Conservation (phyloP, 2,797 vertebrate genomes). For the Amblyopsis hoosieri region DNA sequence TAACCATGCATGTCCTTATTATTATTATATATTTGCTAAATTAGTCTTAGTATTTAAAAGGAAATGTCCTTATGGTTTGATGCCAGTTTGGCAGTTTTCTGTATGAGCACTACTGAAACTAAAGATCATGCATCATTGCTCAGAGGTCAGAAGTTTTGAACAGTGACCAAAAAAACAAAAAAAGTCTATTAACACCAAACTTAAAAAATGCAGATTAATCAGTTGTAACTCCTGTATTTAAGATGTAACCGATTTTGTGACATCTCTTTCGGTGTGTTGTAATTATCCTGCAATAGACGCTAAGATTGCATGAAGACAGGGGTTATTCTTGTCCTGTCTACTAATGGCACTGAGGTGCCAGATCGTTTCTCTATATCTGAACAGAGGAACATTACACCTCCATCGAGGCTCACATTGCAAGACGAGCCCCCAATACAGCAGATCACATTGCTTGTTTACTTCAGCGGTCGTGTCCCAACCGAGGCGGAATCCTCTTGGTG, state of each 20-base stretch:
- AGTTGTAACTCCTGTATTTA: background rate
- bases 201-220: too few species aligned
- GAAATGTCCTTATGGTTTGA: background rate
- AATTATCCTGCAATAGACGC: conserved; percentile 22
- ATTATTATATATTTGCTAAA: too few species aligned
- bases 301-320: conserved; percentile 35
- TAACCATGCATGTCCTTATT: too few species aligned
- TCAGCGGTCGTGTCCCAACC: conserved; percentile 11
- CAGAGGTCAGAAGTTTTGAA: too few species aligned
- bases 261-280: conserved; percentile 1
- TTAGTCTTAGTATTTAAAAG: background rate
- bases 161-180: too few species aligned
- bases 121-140: background rate
- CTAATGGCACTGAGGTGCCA: conserved; percentile 37
- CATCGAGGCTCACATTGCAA: conserved; percentile 38
- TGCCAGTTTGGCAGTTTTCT: conserved; percentile 14
- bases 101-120: conserved; percentile 27
- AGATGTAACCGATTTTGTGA: background rate
- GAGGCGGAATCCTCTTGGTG: conserved; percentile 22
- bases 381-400: conserved; percentile 57
- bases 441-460: conserved; percentile 63
- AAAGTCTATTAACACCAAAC: too few species aligned
- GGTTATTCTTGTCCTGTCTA: conserved; percentile 73
- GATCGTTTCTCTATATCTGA: conserved; percentile 40
- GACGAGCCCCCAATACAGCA: conserved; percentile 20